phyloP scores from a whole-genome alignment of 30 jellyfish, hydroid and myxozoan species.

The Pseudorhiza aurosa region DNA sequence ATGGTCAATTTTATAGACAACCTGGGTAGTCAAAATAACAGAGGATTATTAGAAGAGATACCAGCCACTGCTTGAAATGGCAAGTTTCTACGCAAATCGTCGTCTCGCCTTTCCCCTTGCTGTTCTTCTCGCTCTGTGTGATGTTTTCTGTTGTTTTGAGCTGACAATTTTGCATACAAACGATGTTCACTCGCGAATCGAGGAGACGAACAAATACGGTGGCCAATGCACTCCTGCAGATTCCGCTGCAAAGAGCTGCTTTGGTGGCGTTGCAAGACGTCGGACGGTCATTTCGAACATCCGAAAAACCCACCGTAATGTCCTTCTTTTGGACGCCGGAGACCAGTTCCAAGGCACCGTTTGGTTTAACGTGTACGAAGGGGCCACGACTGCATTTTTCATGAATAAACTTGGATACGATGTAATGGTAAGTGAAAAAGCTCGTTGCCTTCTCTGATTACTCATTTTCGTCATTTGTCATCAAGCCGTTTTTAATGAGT shows the following conservation, averaged over 20 bases:
- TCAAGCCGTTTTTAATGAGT: no score
- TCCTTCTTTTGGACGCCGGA: slow-evolving; percentile 91
- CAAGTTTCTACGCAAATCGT: not conserved
- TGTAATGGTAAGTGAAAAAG: slow-evolving; percentile 96
- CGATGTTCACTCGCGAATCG: slow-evolving; percentile 91
- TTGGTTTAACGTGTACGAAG: slow-evolving; percentile 91
- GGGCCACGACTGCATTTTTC: slow-evolving; percentile 71
- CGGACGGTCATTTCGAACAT: slow-evolving; percentile 63
- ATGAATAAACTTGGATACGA: slow-evolving; percentile 83
- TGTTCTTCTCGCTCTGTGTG: not conserved
- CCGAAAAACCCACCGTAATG: slow-evolving; percentile 52
- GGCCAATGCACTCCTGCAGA: slow-evolving; percentile 71
- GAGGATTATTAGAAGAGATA: no score
- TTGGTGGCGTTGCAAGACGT: slow-evolving; percentile 96
- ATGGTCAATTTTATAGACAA: not conserved
- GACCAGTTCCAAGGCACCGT: slow-evolving; percentile 96
- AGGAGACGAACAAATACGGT: slow-evolving; percentile 77
- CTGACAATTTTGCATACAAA: slow-evolving; percentile 89
- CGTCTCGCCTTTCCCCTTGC: not conserved
- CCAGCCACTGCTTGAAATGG: not conserved
- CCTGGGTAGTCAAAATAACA: no score
- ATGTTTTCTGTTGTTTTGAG: slow-evolving; percentile 37
- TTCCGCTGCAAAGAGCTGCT: slow-evolving; percentile 52
- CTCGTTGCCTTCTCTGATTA: no score
- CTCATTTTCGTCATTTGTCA: no score